Conservation (phyloP, 2,888 invertebrate species). For the Xanthorhoe designata region DNA sequence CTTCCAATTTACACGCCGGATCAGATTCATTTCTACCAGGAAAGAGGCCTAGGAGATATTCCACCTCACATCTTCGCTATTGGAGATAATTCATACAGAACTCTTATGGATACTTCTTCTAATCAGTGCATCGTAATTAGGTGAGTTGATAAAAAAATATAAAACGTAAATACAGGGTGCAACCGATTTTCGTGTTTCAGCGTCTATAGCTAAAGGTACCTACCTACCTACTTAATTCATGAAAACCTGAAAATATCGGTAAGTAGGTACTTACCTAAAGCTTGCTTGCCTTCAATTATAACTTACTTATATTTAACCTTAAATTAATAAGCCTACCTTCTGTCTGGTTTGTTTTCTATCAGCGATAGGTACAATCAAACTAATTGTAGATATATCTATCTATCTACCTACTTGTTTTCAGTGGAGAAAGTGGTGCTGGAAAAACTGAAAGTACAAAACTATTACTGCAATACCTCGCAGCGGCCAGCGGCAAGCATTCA, state of each 20-base stretch:
- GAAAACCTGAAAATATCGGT: no score
- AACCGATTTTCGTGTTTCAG: no score
- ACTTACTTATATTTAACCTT: no score
- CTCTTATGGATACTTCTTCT: slow-evolving; percentile 89
- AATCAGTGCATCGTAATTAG: slow-evolving; percentile 98
- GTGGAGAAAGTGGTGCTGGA: slow-evolving; percentile 98
- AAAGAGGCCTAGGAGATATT: slow-evolving; percentile 92
- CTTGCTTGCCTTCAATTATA: no score
- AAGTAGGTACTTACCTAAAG: no score
- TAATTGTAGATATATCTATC: background rate
- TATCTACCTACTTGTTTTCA: slow-evolving; percentile 63
- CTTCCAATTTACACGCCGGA: slow-evolving; percentile 97
- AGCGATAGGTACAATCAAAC: background rate
- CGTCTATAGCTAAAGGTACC: no score
- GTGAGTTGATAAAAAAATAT: slow-evolving; percentile 69
- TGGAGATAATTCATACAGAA: slow-evolving; percentile 95
- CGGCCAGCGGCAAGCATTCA: slow-evolving; percentile 97
- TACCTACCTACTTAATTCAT: no score
- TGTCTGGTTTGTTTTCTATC: background rate
- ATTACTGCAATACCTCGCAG: slow-evolving; percentile 96
- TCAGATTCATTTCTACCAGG: slow-evolving; percentile 93
- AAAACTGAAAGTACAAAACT: slow-evolving; percentile 98
- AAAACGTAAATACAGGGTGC: no score
- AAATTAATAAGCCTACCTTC: no score
- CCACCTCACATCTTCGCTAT: slow-evolving; percentile 98